Percentiles rank a stretch among this genome's conserved stretches.
Evolutionary conservation across 1,140 invertebrate species (phyloP).

Genomic region (Diuraphis noxia): DNA sequence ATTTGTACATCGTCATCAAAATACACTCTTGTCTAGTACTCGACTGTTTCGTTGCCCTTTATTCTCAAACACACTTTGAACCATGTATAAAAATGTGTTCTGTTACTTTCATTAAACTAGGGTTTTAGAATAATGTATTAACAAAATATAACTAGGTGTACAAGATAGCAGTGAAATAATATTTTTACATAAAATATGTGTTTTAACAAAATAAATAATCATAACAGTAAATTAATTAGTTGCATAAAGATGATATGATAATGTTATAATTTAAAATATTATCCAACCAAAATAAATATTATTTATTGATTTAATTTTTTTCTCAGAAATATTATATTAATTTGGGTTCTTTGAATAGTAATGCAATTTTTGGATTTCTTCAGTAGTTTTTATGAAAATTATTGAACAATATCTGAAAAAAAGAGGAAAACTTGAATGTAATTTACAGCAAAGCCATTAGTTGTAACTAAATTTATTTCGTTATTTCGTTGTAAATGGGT

Average conservation of each 20-base stretch:
- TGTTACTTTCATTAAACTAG: neutral
- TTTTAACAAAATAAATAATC: neutral
- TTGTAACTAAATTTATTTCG: neutral
- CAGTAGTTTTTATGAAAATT: neutral
- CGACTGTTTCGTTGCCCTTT: neutral
- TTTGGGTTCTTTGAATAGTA: neutral
- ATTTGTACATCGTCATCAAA: constrained; percentile 26
- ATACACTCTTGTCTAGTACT: constrained; percentile 22
- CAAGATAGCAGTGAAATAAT: neutral
- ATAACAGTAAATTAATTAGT: neutral
- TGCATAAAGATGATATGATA: neutral
- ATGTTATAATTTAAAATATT: neutral
- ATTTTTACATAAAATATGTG: neutral
- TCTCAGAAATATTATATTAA: neutral
- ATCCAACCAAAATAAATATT: neutral
- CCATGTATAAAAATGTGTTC: neutral
- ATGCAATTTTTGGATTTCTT: neutral
- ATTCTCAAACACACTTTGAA: neutral
- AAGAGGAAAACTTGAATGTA: neutral
- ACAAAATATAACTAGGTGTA: neutral
- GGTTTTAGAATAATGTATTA: neutral
- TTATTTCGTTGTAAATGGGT: neutral
- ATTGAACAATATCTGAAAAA: neutral
- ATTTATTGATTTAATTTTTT: neutral
- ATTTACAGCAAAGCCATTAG: neutral